These are phyloP conservation scores for Harpagifer antarcticus DNA, from an alignment of 2,797 vertebrate species.

Conservation along the genomic window DNA sequence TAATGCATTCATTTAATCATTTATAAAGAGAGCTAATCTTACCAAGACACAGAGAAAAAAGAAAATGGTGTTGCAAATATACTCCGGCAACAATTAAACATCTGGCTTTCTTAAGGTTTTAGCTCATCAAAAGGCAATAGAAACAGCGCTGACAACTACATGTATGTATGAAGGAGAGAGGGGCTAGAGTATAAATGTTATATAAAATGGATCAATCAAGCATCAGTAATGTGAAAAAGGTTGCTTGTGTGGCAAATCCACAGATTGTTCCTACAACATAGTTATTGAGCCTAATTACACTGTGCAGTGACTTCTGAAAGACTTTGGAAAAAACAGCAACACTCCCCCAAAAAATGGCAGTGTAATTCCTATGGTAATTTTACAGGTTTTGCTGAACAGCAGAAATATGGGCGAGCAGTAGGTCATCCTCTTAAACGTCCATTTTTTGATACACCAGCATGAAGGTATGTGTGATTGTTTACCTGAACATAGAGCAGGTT, in stretches of 20 bases:
- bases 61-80: not conserved
- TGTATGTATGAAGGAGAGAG: not conserved
- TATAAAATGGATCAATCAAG: not conserved
- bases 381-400: not conserved
- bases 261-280: too few species aligned
- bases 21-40: not conserved
- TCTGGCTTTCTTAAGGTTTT: not conserved
- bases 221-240: not conserved
- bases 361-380: not conserved
- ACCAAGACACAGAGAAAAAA: not conserved
- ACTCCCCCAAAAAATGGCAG: too few species aligned
- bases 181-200: not conserved
- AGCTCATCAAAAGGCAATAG: not conserved
- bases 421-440: not conserved
- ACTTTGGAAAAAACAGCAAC: not conserved
- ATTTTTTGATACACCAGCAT: not conserved
- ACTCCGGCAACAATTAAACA: not conserved
- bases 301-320: not conserved
- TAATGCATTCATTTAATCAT: not conserved
- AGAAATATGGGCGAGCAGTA: not conserved
- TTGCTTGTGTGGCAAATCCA: not conserved
- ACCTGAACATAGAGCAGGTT: slow-evolving; percentile 99
- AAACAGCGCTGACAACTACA: not conserved
- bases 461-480: slow-evolving; percentile 35
- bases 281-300: slow-evolving; percentile 14